These are phyloP conservation scores for Copsychus sechellarum DNA, from an alignment of 2,113 vertebrate genomes.

Conservation along the genomic window DNA sequence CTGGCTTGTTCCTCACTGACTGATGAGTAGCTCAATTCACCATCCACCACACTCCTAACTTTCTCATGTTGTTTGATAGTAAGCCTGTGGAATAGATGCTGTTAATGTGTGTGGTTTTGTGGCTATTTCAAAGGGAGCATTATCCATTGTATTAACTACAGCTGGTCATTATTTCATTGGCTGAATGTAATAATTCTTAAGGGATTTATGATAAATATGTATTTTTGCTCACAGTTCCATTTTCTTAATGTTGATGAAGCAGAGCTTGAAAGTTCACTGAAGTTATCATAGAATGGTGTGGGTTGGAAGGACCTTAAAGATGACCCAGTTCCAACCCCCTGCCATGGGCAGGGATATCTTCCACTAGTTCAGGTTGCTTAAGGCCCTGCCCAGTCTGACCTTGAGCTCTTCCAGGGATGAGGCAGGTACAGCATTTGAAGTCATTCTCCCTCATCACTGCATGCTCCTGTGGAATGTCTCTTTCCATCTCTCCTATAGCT, in stretches of 20 bases:
- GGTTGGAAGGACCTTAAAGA: not conserved
- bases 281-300: not conserved
- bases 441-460: not conserved
- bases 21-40: not conserved
- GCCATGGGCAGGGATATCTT: not conserved
- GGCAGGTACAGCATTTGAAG: not conserved
- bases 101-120: not conserved
- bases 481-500: not conserved
- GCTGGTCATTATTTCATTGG: not conserved
- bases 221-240: not conserved
- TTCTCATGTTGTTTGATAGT: not conserved
- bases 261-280: not conserved
- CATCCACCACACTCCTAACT: not conserved
- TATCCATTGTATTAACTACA: not conserved
- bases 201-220: not conserved
- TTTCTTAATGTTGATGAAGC: not conserved
- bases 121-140: not conserved
- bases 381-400: not conserved
- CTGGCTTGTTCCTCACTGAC: not conserved
- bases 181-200: not conserved
- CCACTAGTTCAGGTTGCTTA: not conserved
- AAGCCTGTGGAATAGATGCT: not conserved
- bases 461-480: not conserved
- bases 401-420: not conserved
- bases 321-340: not conserved